Percentiles rank a stretch among this genome's conserved stretches.
phyloP scores from a whole-genome alignment of 2,888 invertebrate species.

The Cabera pusaria region DNA sequence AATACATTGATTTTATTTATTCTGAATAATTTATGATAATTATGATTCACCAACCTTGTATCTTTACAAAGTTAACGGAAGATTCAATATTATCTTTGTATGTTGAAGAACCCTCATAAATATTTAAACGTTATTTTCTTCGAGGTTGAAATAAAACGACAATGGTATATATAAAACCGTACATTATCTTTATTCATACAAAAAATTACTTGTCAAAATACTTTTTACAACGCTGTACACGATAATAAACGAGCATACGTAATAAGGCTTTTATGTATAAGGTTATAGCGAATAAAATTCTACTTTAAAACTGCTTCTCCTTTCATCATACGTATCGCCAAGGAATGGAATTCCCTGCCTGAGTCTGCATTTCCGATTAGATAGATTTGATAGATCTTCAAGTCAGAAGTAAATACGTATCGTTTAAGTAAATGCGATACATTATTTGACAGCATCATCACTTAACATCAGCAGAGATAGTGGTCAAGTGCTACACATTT shows the following conservation, averaged over 20 bases:
- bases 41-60: slow-evolving; percentile 6
- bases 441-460: too few relatives aligned
- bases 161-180: slow-evolving; percentile 55
- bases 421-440: too few relatives aligned
- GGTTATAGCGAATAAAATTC: too few relatives aligned
- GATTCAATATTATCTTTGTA: slow-evolving; percentile 4
- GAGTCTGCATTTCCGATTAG: too few relatives aligned
- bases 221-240: slow-evolving; percentile 69
- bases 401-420: too few relatives aligned
- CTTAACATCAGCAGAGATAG: too few relatives aligned
- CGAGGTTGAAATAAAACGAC: slow-evolving; percentile 34
- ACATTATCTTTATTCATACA: slow-evolving; percentile 64
- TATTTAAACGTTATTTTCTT: slow-evolving; percentile 5
- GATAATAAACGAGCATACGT: slow-evolving; percentile 35
- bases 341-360: too few relatives aligned
- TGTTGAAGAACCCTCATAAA: slow-evolving; percentile 9
- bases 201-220: slow-evolving; percentile 68
- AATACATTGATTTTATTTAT: background rate
- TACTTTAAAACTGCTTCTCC: too few relatives aligned
- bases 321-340: too few relatives aligned
- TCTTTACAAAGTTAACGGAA: background rate
- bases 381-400: too few relatives aligned
- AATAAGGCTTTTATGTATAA: too few relatives aligned
- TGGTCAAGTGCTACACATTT: too few relatives aligned
- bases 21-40: slow-evolving; percentile 7